phyloP scores from a whole-genome alignment of 2,113 vertebrate species.

The Hippolais icterina region DNA sequence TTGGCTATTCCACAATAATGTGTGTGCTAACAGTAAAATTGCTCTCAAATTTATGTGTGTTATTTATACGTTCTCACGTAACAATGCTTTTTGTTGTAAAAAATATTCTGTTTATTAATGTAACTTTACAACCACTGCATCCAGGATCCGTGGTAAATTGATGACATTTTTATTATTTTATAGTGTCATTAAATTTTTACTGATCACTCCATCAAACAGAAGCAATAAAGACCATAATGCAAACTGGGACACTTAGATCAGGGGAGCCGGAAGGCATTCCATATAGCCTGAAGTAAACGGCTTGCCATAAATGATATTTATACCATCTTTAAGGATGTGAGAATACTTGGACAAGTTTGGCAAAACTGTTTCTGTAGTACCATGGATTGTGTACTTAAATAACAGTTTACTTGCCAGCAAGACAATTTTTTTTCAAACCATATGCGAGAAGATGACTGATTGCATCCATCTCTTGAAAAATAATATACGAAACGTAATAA shows the following conservation, averaged over 20 bases:
- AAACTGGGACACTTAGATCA: slow-evolving; percentile 84
- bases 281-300: slow-evolving; percentile 78
- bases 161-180: slow-evolving; percentile 99
- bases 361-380: slow-evolving; percentile 83
- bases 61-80: slow-evolving; percentile 88
- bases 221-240: slow-evolving; percentile 91
- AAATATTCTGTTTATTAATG: slow-evolving; percentile 96
- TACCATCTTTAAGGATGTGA: slow-evolving; percentile 80
- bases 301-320: slow-evolving; percentile 86
- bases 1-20: slow-evolving; percentile 95
- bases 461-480: slow-evolving; percentile 72
- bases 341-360: slow-evolving; percentile 85
- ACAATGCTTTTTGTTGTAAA: slow-evolving; percentile 93
- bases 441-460: slow-evolving; percentile 74
- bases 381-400: slow-evolving; percentile 84
- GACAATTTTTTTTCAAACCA: slow-evolving; percentile 74
- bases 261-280: slow-evolving; percentile 77
- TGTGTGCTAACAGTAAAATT: slow-evolving; percentile 88
- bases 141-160: slow-evolving; percentile 97
- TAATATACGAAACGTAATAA: slow-evolving; percentile 77
- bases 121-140: slow-evolving; percentile 91
- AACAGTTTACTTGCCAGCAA: slow-evolving; percentile 78
- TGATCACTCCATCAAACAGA: slow-evolving; percentile 95
- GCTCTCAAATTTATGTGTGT: slow-evolving; percentile 88
- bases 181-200: slow-evolving; percentile 99